Conservation (phyloP, 2,113 vertebrate species). For the Tyto alba region DNA sequence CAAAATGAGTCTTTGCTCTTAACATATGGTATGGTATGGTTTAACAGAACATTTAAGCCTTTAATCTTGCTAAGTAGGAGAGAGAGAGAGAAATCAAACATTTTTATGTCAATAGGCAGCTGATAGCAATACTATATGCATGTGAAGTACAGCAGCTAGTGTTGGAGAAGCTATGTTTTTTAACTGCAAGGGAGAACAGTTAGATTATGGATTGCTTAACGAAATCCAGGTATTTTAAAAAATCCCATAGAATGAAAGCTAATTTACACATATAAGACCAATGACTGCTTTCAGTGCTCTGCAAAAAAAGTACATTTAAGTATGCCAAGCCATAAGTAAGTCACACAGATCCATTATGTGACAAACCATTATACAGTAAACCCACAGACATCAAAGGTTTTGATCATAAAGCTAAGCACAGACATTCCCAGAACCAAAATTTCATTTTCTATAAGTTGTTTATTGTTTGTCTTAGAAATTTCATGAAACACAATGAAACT, state of each 20-base stretch:
- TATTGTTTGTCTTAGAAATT: neutral
- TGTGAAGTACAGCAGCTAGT: slow-evolving; percentile 32
- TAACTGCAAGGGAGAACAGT: slow-evolving; percentile 8
- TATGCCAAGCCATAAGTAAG: neutral
- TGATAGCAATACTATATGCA: slow-evolving; percentile 30
- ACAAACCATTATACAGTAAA: neutral
- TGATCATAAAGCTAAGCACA: neutral
- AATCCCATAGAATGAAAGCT: slow-evolving; percentile 29
- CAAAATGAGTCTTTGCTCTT: slow-evolving; percentile 36
- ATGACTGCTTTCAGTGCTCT: neutral
- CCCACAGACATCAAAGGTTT: neutral
- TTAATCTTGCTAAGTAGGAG: slow-evolving; percentile 52
- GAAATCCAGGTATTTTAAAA: slow-evolving; percentile 51
- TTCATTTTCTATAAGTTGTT: slow-evolving; percentile 3
- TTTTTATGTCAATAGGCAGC: slow-evolving; percentile 42
- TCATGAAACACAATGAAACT: neutral
- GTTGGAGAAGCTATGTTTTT: neutral
- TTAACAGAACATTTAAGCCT: slow-evolving; percentile 43
- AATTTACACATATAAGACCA: neutral
- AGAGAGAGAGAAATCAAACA: slow-evolving; percentile 32
- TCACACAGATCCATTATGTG: neutral
- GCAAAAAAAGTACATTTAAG: neutral
- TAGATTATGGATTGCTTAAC: slow-evolving; percentile 20
- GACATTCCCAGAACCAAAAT: neutral
- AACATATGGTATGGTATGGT: slow-evolving; percentile 23